phyloP scores from a whole-genome alignment of 2,888 invertebrate genomes.

The Diplolepis rosae region DNA sequence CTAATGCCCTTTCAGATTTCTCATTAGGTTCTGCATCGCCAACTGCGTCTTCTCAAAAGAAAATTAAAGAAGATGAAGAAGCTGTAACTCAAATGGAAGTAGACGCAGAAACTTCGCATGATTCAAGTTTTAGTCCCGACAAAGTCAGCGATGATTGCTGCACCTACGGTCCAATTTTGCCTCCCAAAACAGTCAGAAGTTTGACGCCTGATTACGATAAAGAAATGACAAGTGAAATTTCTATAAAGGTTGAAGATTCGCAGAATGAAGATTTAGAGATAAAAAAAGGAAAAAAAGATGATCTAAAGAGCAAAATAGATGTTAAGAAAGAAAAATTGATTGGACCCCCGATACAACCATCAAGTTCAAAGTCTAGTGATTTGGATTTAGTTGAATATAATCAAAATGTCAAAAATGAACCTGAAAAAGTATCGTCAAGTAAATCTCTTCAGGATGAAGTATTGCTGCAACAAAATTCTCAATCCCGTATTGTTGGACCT shows the following conservation, averaged over 20 bases:
- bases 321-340: neutral
- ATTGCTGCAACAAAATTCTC: neutral
- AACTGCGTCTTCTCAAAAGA: conserved; percentile 43
- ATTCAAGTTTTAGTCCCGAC: conserved; percentile 21
- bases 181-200: conserved; percentile 43
- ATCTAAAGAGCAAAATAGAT: neutral
- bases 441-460: neutral
- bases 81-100: conserved; percentile 9
- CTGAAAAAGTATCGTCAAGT: neutral
- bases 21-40: conserved; percentile 39
- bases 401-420: conserved; percentile 7
- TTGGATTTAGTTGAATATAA: neutral
- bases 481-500: conserved; percentile 64
- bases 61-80: conserved; percentile 31
- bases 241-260: neutral
- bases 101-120: conserved; percentile 34
- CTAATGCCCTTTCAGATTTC: conserved; percentile 64
- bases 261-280: neutral
- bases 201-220: conserved; percentile 41
- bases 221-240: neutral
- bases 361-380: neutral
- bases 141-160: conserved; percentile 18
- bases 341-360: conserved; percentile 38
- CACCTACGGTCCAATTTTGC: conserved; percentile 54
- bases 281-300: neutral